Conservation (phyloP, 2,797 vertebrate species). For the Chelmon rostratus region DNA sequence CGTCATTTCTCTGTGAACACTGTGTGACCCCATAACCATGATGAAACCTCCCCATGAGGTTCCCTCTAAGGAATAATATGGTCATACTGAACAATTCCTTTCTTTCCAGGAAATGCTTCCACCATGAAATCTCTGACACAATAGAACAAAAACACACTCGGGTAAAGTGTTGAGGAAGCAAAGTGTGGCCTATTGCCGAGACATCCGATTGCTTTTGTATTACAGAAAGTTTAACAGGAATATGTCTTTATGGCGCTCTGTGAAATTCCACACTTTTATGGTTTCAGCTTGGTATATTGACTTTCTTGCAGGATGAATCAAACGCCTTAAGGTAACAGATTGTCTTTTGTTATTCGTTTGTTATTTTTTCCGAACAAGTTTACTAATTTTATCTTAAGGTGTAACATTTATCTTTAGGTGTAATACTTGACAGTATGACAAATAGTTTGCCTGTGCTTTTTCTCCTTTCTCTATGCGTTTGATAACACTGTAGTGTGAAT, state of each 20-base stretch:
- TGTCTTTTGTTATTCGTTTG: slow-evolving; percentile 20
- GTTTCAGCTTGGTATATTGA: slow-evolving; percentile 39
- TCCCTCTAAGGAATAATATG: slow-evolving; percentile 58
- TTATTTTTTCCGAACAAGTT: slow-evolving; percentile 23
- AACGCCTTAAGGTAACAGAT: slow-evolving; percentile 40
- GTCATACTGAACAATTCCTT: slow-evolving; percentile 55
- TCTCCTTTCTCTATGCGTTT: slow-evolving; percentile 29
- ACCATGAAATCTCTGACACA: slow-evolving; percentile 66
- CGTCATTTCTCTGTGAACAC: slow-evolving; percentile 56
- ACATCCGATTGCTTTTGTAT: slow-evolving; percentile 64
- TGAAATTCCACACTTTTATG: slow-evolving; percentile 51
- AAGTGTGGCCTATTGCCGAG: slow-evolving; percentile 46
- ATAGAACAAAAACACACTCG: slow-evolving; percentile 53
- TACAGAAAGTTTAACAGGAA: slow-evolving; percentile 55
- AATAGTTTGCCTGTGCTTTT: slow-evolving; percentile 15
- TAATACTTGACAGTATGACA: slow-evolving; percentile 41
- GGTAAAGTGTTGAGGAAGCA: slow-evolving; percentile 43
- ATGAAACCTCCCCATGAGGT: slow-evolving; percentile 60
- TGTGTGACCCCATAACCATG: slow-evolving; percentile 58
- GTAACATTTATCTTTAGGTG: slow-evolving; percentile 34
- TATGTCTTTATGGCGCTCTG: slow-evolving; percentile 43
- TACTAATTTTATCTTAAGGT: slow-evolving; percentile 53
- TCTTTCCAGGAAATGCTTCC: slow-evolving; percentile 64
- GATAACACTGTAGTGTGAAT: slow-evolving; percentile 36
- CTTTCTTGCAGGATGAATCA: slow-evolving; percentile 49